A percentile compares a stretch with the other conserved stretches of the same genome.
phyloP scores from a whole-genome alignment of 2,888 invertebrate genomes.

The Stegana nigrithorax region DNA sequence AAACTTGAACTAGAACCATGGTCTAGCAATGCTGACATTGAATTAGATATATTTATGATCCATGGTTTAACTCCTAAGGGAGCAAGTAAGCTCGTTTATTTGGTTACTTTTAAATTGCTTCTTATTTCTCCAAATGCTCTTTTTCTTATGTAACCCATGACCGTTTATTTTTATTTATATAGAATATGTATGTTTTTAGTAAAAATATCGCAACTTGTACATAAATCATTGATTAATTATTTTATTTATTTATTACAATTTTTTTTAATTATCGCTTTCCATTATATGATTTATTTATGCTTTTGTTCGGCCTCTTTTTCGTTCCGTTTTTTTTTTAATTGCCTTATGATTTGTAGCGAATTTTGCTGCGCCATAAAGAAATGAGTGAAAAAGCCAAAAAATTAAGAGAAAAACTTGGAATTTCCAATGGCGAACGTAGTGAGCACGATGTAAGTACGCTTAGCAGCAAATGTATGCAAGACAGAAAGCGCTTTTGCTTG shows the following conservation, averaged over 20 bases:
- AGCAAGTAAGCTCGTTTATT: too few species aligned
- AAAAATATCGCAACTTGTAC: too few species aligned
- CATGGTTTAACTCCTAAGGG: too few species aligned
- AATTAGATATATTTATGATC: too few species aligned
- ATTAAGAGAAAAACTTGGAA: slow-evolving; percentile 68
- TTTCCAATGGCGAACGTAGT: slow-evolving; percentile 58
- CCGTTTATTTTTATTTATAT: too few species aligned
- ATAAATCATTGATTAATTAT: too few species aligned
- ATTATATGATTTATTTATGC: slow-evolving; percentile 39
- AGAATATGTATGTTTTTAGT: too few species aligned
- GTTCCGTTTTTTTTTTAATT: slow-evolving; percentile 38
- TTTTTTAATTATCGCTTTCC: slow-evolving; percentile 21
- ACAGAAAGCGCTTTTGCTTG: background rate
- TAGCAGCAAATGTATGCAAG: background rate
- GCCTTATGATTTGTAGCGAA: slow-evolving; percentile 60
- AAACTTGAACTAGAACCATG: too few species aligned
- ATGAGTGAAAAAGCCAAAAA: slow-evolving; percentile 69
- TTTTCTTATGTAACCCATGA: too few species aligned
- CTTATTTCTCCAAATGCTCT: too few species aligned
- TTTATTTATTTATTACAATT: slow-evolving; percentile 4
- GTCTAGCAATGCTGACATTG: too few species aligned
- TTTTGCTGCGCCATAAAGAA: slow-evolving; percentile 69
- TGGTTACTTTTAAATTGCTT: too few species aligned
- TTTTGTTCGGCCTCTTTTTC: slow-evolving; percentile 45
- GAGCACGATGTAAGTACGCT: slow-evolving; percentile 65